These are phyloP conservation scores for Tetramorium alpestre DNA, from an alignment of 1,140 invertebrate genomes.

Conservation along the genomic window DNA sequence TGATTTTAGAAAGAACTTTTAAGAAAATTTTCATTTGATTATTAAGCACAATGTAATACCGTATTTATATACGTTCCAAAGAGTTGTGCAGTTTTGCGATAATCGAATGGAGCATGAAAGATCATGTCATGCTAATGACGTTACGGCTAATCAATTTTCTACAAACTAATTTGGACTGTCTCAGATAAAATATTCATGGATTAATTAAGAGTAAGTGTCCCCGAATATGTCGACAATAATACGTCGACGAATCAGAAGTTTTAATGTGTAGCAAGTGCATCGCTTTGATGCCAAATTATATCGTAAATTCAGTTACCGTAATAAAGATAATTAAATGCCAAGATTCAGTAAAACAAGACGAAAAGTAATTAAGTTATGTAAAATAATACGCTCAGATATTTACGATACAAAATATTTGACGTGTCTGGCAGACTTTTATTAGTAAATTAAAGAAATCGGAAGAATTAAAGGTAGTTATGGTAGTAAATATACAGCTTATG, in stretches of 20 bases:
- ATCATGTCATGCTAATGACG: conserved; percentile 30
- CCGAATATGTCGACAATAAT: conserved; percentile 52
- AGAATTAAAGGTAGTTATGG: not conserved
- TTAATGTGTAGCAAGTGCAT: conserved; percentile 21
- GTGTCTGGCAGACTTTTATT: not conserved
- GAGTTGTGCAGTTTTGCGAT: not conserved
- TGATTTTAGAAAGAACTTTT: not conserved
- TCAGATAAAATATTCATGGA: conserved; percentile 37
- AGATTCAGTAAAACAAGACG: conserved; percentile 37
- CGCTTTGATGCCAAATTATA: conserved; percentile 43
- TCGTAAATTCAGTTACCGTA: conserved; percentile 25
- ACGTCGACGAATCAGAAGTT: conserved; percentile 8
- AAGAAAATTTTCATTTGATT: not conserved
- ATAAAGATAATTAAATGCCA: conserved; percentile 35
- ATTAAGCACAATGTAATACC: not conserved
- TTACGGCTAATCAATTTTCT: conserved; percentile 41
- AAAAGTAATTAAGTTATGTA: conserved; percentile 11
- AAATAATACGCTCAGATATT: not conserved
- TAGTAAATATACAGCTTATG: not conserved
- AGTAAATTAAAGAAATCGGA: not conserved
- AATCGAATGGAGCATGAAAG: conserved; percentile 44
- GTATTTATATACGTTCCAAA: conserved; percentile 2
- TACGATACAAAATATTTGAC: not conserved
- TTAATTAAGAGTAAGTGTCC: conserved; percentile 33
- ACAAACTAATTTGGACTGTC: conserved; percentile 34